phyloP scores from a whole-genome alignment of 2,113 vertebrate species.

The Microtus ochrogaster region DNA sequence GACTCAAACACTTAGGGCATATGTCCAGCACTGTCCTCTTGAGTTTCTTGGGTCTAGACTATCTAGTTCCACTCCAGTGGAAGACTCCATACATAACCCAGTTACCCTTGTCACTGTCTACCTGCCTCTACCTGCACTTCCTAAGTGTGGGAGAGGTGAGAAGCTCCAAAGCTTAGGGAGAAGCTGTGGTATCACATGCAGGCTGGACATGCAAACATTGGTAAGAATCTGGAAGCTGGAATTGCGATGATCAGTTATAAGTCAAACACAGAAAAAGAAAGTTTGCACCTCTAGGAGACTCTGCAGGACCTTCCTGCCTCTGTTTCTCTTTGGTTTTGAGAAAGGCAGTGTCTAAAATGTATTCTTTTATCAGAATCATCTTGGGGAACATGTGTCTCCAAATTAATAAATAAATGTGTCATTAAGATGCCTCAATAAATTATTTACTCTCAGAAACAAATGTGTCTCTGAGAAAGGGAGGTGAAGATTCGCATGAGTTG shows the following conservation, averaged over 20 bases:
- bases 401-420: neutral
- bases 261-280: neutral
- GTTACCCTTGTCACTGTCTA: neutral
- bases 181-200: neutral
- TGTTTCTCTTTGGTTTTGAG: neutral
- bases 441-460: neutral
- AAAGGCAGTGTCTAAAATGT: neutral
- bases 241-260: neutral
- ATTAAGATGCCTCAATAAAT: neutral
- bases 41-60: neutral
- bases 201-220: neutral
- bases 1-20: neutral
- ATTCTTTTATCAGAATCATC: neutral
- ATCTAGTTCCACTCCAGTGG: neutral
- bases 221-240: neutral
- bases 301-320: neutral
- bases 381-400: neutral
- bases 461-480: neutral
- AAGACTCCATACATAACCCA: neutral
- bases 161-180: neutral
- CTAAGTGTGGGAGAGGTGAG: neutral
- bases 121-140: neutral
- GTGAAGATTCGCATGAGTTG: neutral
- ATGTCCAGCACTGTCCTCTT: neutral
- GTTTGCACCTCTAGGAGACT: neutral